Percentiles rank a stretch among this genome's conserved stretches.
These are phyloP conservation scores for Drosophila sturtevanti DNA, from an alignment of 1,140 invertebrate species.

Conservation along the genomic window DNA sequence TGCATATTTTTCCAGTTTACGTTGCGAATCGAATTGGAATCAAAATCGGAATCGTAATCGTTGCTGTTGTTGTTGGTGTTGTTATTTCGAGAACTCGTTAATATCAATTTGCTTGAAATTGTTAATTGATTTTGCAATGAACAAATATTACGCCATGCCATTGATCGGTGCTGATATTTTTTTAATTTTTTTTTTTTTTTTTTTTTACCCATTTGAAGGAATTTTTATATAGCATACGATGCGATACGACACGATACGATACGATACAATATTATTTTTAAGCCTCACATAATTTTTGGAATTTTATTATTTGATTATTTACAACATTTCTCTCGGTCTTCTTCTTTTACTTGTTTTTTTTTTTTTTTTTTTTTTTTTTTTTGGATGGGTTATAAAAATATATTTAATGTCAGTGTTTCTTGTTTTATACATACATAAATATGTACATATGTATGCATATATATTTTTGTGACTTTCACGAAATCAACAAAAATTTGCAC, in stretches of 20 bases:
- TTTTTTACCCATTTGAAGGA: constrained; percentile 36
- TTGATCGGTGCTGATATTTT: constrained; percentile 21
- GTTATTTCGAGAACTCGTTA: constrained; percentile 79
- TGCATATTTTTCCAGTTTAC: constrained; percentile 53
- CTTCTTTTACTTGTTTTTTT: constrained; percentile 27
- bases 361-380: constrained; percentile 25
- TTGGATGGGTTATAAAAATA: constrained; percentile 44
- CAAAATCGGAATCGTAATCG: constrained; percentile 41
- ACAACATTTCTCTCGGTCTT: constrained; percentile 33
- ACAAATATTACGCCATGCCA: constrained; percentile 75
- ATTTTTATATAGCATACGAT: constrained; percentile 40
- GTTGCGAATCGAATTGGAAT: constrained; percentile 26
- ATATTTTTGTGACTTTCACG: constrained; percentile 58
- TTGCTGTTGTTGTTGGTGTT: constrained; percentile 49
- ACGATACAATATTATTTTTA: constrained; percentile 42
- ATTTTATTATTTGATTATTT: constrained; percentile 74
- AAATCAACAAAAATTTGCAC: constrained; percentile 64
- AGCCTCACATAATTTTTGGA: constrained; percentile 56
- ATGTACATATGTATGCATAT: no score
- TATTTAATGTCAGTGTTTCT: constrained; percentile 49
- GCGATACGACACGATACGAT: constrained; percentile 25
- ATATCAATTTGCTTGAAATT: constrained; percentile 80
- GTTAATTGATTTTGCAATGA: constrained; percentile 82
- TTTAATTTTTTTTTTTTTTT: no score
- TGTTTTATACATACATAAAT: no score